Base-by-base conservation (phyloP, 2,113 vertebrate genomes). In the Pimephales promelas region DNA sequence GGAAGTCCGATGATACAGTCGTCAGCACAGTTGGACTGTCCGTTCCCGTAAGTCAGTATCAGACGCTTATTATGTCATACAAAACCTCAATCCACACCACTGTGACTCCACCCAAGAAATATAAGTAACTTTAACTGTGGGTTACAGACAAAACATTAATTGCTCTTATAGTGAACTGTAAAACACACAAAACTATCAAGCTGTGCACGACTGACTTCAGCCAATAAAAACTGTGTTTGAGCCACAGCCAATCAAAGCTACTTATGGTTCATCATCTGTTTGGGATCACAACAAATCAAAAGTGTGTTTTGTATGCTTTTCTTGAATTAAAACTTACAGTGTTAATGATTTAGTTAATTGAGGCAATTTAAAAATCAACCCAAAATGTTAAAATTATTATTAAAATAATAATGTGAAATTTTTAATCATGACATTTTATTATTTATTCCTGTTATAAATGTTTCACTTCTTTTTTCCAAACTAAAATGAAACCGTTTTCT, bases 171-270 rank as follows among this genome's bases (percentile, higher is more conserved):
- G 40, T 64, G 54, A 54, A 83, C 74, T 61, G 57, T 71, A 73
- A 40, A 70, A 79, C 81, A 82, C 47, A 40, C 14, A 64, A 70
- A 71, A 18, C 57, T 43, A 7, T 56, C 79, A 71, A 81, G 64
- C 79, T 81, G 79, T 81, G 79, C 31, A 10, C 11, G 24, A 40
- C 66, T 54, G 68, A 62, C 36, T 62, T 26, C 56, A 14, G 85
- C 84, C 80, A 86, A 86, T 36, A 28, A n/a, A 78, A 86, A 86
- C 52, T 22, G 5, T 36, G 59, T 43, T 66, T 81, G 47, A 75
- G 61, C 79, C 28, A 7, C 7, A 10, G 43, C 78, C 70, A 81
- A 70, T 82, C 47, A 71, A 86, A 78, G 47, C 84, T 77, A 82
- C 49, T 14, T 70, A 56, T 20, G 62, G 43, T 40, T 64, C 56